Evolutionary conservation across 1,140 invertebrate genomes (phyloP).

Genomic region (Trichogramma pretiosum): DNA sequence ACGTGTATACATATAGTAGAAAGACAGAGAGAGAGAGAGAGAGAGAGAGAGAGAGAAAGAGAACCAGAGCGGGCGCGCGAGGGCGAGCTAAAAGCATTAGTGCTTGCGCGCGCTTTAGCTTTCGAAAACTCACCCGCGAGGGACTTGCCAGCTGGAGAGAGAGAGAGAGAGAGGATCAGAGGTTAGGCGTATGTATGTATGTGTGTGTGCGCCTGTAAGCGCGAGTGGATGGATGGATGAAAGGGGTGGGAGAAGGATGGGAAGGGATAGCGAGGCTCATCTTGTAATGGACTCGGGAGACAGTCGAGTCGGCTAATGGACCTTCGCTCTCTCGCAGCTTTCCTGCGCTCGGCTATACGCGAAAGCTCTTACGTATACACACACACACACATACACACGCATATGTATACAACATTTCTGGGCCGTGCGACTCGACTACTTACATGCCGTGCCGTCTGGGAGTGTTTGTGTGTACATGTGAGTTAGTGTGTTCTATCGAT

Average conservation of each 20-base stretch:
- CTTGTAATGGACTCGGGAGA: constrained; percentile 49
- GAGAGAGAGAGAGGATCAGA: constrained; percentile 18
- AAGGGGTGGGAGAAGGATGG: not conserved
- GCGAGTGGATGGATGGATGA: constrained; percentile 5
- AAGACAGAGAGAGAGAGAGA: constrained; percentile 3
- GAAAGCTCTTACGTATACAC: too few species aligned
- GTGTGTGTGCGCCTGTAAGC: constrained; percentile 24
- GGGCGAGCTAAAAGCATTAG: constrained; percentile 18
- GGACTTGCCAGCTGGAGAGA: not conserved
- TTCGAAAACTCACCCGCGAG: constrained; percentile 13
- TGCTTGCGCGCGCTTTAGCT: constrained; percentile 11
- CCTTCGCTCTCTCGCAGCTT: constrained; percentile 28
- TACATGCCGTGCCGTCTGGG: too few species aligned
- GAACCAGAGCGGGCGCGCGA: constrained; percentile 9
- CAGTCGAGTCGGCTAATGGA: constrained; percentile 47
- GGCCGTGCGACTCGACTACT: too few species aligned
- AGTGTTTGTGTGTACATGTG: too few species aligned
- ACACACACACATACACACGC: too few species aligned
- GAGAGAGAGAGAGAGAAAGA: not conserved
- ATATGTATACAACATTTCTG: too few species aligned
- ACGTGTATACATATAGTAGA: constrained; percentile 3
- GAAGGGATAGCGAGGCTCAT: constrained; percentile 35
- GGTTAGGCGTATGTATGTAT: too few species aligned
- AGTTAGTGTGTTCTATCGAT: too few species aligned
- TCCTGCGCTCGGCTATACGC: too few species aligned